Base-by-base conservation (phyloP, 2,888 invertebrate genomes). In the Synanthedon vespiformis region DNA sequence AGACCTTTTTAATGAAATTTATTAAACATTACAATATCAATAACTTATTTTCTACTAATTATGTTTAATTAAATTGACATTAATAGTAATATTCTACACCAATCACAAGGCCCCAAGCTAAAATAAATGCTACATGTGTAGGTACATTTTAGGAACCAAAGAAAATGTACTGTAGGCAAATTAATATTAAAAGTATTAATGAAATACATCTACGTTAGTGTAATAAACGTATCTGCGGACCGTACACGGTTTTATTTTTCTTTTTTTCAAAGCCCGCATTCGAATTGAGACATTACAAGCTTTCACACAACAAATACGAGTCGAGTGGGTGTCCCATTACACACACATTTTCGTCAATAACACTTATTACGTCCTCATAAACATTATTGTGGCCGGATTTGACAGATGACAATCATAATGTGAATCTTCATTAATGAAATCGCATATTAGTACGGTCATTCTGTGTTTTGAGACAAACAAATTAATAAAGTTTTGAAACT, bases 251-350 rank as follows among this genome's bases (percentile, higher is more conserved):
- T 34, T 34, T 34, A 10, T 8, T 34, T 34, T 77, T 75, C 77
- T 67, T 80, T 79, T 80, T 79, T 69, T 72, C 71, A 65, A 72
- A 75, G 72, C 69, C 65, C 63, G 68, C 13, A 65, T 74, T 77
- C 65, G 65, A 72, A 83, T 83, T 80, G 81, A 82, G 82, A 81
- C 80, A 80, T 83, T 79, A 75, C 77, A 71, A 50, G 68, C 67
- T 72, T 75, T 67, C 68, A 62, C 62, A 68, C 50, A 68, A 74
- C 50, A 67, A 71, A 74, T 65, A 58, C 57, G 59, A 65, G 64
- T 61, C 61, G 70, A 77, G 76, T 72, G 69, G 67, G 72, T 76
- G 72, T 78, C 74, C 63, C 59, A 62, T 80, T 80, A 68, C 75
- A 48, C 44, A n/a, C 13, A 13, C 44, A 58, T 66, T 68, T 70